A percentile compares a stretch with the other conserved stretches of the same genome.
phyloP scores from a whole-genome alignment of 2,113 vertebrate species.

The Peromyscus maniculatus region DNA sequence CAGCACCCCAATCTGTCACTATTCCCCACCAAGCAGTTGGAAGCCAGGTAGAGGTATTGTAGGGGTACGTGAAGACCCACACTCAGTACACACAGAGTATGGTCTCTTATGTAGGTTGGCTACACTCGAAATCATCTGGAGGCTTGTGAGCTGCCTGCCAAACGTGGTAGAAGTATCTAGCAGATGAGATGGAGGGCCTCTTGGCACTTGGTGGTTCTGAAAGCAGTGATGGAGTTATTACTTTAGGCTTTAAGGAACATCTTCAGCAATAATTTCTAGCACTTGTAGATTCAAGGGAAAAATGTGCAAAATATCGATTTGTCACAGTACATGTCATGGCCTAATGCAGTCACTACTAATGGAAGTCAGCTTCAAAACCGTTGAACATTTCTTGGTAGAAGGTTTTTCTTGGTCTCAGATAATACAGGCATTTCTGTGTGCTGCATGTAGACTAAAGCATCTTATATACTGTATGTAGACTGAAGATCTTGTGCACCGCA shows the following conservation, averaged over 20 bases:
- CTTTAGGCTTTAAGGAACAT: neutral
- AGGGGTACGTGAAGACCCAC: neutral
- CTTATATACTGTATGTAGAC: no score
- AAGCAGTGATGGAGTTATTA: neutral
- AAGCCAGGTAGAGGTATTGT: neutral
- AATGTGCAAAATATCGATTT: conserved; percentile 44
- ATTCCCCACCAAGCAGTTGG: neutral
- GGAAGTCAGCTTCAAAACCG: conserved; percentile 13
- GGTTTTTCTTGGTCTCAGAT: neutral
- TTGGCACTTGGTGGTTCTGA: conserved; percentile 2
- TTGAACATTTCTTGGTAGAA: neutral
- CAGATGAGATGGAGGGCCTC: neutral
- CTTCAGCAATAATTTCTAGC: conserved; percentile 35
- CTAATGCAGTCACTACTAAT: conserved; percentile 9
- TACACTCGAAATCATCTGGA: neutral
- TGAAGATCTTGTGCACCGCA: no score
- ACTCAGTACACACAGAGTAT: no score
- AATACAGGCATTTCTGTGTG: neutral
- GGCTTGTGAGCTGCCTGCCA: neutral
- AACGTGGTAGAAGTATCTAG: neutral
- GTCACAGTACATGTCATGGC: neutral
- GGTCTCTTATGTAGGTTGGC: neutral
- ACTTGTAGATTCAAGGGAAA: conserved; percentile 30
- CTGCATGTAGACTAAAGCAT: no score
- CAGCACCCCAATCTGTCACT: neutral